A percentile compares a stretch with the other conserved stretches of the same genome.
phyloP scores from a whole-genome alignment of 2,113 vertebrate genomes.

The Sclerurus mexicanus region DNA sequence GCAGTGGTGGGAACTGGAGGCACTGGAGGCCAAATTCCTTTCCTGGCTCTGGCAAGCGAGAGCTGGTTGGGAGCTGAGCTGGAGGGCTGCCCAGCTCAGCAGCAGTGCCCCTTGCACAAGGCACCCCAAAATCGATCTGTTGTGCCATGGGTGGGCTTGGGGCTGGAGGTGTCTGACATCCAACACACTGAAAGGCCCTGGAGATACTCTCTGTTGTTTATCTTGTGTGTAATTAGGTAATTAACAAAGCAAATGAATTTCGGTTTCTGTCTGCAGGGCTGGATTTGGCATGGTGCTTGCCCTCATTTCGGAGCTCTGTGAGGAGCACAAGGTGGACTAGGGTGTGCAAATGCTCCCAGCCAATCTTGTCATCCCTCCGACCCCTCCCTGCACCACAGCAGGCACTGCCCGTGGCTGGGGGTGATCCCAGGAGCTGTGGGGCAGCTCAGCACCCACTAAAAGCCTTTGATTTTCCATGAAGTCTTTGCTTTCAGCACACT shows the following conservation, averaged over 20 bases:
- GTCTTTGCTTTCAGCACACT: not conserved
- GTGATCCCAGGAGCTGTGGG: not conserved
- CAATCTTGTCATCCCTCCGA: fast-evolving
- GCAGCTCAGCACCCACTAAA: not conserved
- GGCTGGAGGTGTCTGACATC: not conserved
- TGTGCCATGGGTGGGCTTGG: not conserved
- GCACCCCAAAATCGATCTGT: not conserved
- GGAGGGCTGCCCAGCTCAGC: not conserved
- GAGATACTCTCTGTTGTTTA: not conserved
- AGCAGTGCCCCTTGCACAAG: not conserved
- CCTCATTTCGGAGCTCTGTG: not conserved
- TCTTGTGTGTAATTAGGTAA: conserved; percentile 42
- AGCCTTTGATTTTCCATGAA: not conserved
- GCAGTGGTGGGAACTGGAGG: not conserved
- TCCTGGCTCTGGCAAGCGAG: not conserved
- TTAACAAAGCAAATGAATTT: conserved; percentile 64
- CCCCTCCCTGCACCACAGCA: not conserved
- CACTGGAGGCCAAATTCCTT: not conserved
- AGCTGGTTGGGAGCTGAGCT: not conserved
- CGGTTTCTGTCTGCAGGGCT: conserved; percentile 38
- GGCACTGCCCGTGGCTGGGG: not conserved
- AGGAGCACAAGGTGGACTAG: not conserved
- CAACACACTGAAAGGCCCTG: not conserved
- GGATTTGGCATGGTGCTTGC: not conserved
- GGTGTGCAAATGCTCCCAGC: not conserved